Conservation (phyloP, 2,797 vertebrate species). For the Glyptemys insculpta region DNA sequence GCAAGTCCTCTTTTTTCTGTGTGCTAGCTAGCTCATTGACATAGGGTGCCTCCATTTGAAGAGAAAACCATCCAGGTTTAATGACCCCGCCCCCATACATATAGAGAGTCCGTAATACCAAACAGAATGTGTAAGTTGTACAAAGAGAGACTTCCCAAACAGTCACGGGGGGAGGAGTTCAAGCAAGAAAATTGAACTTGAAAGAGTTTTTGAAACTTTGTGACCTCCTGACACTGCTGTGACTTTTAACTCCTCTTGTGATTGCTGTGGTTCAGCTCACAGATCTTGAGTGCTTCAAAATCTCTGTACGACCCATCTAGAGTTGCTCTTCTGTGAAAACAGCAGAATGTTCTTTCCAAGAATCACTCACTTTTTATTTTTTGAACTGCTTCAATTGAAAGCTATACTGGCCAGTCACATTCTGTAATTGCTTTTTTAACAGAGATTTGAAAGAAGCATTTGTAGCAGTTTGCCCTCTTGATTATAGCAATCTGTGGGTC, state of each 20-base stretch:
- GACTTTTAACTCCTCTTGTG: background rate
- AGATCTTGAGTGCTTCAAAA: constrained; percentile 1
- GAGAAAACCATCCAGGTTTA: no score
- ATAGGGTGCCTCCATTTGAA: no score
- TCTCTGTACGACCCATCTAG: background rate
- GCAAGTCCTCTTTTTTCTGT: no score
- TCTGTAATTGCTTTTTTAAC: constrained; percentile 68
- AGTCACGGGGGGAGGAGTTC: background rate
- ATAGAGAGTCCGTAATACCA: background rate
- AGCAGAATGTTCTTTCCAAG: background rate
- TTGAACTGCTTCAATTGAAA: constrained; percentile 52
- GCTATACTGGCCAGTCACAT: constrained; percentile 25
- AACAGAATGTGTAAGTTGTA: background rate
- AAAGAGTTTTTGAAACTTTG: background rate
- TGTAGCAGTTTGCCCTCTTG: constrained; percentile 41
- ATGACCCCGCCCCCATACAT: background rate
- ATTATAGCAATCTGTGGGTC: constrained; percentile 49
- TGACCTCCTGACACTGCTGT: background rate
- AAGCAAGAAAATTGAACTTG: constrained; percentile 15
- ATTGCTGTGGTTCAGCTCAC: background rate
- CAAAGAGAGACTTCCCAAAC: background rate
- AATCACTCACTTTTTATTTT: constrained; percentile 59
- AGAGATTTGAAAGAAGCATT: constrained; percentile 37
- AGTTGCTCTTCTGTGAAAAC: constrained; percentile 73
- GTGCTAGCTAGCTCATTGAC: no score